Evolutionary conservation across 2,797 vertebrate genomes (phyloP), one percentile per base, ranked within the genome.

Genomic region (Nyctalus aviator): DNA sequence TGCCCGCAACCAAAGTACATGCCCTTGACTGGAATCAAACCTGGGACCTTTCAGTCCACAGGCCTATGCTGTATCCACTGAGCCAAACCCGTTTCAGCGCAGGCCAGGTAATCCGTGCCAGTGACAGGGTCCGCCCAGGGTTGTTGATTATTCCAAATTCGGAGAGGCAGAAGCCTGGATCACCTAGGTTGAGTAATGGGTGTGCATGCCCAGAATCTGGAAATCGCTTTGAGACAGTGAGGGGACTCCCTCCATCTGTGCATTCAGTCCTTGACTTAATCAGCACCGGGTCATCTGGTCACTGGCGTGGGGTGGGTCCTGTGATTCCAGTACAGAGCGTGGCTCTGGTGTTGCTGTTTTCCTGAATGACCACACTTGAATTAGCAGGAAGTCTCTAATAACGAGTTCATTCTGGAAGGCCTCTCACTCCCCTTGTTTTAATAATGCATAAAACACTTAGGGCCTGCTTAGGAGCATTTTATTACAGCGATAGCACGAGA

Each of bases 81-180:
- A 41, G 37, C 37, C 37, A 41, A 7, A 41, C 37, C 37, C 6
- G 37, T 6, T 41, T 41, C 37, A 41, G 37, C 6, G 37, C 75
- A 92, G 86, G 44, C 69, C 84, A 94, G 93, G 88, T 53, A 76
- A 8, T 96, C 90, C 71, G 25, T 35, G 15, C 86, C 32, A n/a
- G 32, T 68, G 79, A 91, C 41, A 81, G 62, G 59, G 50, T 87
- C 50, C 13, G 64, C 30, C 53, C 35, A 72, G 71, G 72, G n/a
- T 85, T 95, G 90, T 88, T 91, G 71, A 94, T 94, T 90, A 85
- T 95, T 93, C 73, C 79, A 94, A 95, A 85, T 95, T 91, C 88
- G 48, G 27, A 77, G 84, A 92, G n/a, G 10, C 84, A 87, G 88
- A 92, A 95, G 85, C 85, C 75, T 76, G 44, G 73, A 62, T 94